Percentiles rank a stretch among this genome's conserved stretches.
These are phyloP conservation scores for Drosophila melanica DNA, from an alignment of 1,140 invertebrate species.

Conservation along the genomic window DNA sequence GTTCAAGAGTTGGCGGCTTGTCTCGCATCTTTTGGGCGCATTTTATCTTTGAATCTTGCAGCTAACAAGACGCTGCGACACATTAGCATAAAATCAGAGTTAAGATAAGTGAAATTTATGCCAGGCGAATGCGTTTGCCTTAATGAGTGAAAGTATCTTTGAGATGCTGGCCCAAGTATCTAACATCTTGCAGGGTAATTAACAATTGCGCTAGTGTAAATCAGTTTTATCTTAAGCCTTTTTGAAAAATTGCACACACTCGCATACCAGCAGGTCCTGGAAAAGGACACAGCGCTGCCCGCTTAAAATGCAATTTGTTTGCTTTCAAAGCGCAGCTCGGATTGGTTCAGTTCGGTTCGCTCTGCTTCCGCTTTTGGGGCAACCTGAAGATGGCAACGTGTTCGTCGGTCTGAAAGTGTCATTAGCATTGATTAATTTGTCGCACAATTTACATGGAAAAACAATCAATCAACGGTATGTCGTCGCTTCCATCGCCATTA, in stretches of 20 bases:
- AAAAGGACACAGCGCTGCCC: slow-evolving; percentile 29
- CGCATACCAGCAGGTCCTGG: slow-evolving; percentile 24
- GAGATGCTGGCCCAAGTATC: slow-evolving; percentile 6
- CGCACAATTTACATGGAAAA: slow-evolving; percentile 81
- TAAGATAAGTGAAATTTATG: slow-evolving; percentile 71
- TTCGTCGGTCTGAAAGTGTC: slow-evolving; percentile 68
- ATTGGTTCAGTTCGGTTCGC: slow-evolving; percentile 25
- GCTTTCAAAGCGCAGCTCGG: neutral
- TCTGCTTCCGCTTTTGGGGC: slow-evolving; percentile 25
- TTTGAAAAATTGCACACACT: slow-evolving; percentile 67
- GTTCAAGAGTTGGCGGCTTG: slow-evolving; percentile 14
- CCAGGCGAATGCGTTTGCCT: slow-evolving; percentile 51
- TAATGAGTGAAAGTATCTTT: slow-evolving; percentile 58
- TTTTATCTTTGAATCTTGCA: slow-evolving; percentile 69
- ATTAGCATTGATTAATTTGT: slow-evolving; percentile 84
- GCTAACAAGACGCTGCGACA: slow-evolving; percentile 71
- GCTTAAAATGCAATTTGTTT: slow-evolving; percentile 80
- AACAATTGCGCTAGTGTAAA: slow-evolving; percentile 68
- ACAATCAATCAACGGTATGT: slow-evolving; percentile 81
- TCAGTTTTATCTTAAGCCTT: slow-evolving; percentile 71
- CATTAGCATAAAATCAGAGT: slow-evolving; percentile 83
- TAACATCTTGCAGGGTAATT: slow-evolving; percentile 53
- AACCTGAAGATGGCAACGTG: slow-evolving; percentile 63
- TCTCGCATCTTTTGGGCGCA: slow-evolving; percentile 42
- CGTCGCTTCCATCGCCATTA: slow-evolving; percentile 69